Percentiles rank a stretch among this genome's conserved stretches.
phyloP scores from a whole-genome alignment of 2,797 vertebrate genomes.

The Pteronotus mesoamericanus region DNA sequence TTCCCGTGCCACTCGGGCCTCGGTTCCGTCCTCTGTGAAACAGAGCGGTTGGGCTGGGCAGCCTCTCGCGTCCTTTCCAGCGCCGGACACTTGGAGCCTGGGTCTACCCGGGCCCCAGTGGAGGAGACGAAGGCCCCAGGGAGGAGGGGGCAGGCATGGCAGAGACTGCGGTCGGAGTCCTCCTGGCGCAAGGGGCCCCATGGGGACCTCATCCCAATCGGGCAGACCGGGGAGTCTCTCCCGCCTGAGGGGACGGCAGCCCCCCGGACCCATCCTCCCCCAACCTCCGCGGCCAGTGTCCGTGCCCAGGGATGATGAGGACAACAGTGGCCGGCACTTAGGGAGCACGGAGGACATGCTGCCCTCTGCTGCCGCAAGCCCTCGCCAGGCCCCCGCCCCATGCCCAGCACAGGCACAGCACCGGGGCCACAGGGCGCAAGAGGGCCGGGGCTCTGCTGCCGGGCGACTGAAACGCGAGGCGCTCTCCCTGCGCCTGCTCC shows the following conservation, averaged over 20 bases:
- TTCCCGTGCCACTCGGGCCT: fast-evolving
- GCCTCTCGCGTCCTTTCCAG: background rate
- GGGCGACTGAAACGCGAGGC: fast-evolving
- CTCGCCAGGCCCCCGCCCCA: fast-evolving
- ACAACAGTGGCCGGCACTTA: fast-evolving
- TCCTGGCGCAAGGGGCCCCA: background rate
- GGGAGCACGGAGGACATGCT: fast-evolving
- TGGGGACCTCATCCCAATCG: background rate
- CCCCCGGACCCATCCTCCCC: background rate
- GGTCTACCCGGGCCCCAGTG: fast-evolving
- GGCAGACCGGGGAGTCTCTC: background rate
- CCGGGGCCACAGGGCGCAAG: fast-evolving
- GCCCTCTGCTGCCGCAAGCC: fast-evolving
- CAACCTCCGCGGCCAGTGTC: background rate
- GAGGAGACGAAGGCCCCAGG: fast-evolving
- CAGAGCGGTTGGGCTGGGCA: background rate
- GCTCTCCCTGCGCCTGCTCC: background rate
- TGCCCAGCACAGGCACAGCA: background rate
- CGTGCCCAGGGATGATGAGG: fast-evolving
- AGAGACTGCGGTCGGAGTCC: background rate
- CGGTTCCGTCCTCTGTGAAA: background rate
- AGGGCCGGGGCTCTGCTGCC: fast-evolving
- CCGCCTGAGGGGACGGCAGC: background rate
- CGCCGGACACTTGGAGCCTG: fast-evolving
- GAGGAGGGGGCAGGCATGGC: background rate